A percentile compares a stretch with the other conserved stretches of the same genome.
Conservation (phyloP, 2,797 vertebrate genomes). For the Babyrousa celebensis region DNA sequence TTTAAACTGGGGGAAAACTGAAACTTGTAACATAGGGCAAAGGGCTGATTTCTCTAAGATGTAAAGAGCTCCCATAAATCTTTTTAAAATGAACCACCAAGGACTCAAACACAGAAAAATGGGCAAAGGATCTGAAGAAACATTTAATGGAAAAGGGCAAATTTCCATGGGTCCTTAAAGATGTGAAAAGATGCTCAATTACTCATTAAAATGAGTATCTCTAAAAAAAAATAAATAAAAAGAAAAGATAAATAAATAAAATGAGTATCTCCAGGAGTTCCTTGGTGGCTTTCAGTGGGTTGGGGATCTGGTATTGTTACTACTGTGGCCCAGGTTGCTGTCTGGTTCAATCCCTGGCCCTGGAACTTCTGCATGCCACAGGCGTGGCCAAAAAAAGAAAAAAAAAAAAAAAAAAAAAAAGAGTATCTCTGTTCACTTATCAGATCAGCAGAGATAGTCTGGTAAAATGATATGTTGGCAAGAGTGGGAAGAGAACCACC, state of each 20-base stretch:
- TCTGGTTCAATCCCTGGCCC: no score
- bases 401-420: not conserved
- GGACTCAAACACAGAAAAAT: not conserved
- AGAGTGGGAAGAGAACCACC: not conserved
- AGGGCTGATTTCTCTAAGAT: slow-evolving; percentile 35
- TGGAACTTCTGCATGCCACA: no score
- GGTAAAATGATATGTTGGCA: not conserved
- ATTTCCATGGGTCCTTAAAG: not conserved
- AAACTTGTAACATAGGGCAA: not conserved
- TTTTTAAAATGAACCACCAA: not conserved
- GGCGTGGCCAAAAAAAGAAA: not conserved
- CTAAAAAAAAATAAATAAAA: no score
- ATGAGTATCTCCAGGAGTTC: not conserved
- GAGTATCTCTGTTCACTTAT: not conserved
- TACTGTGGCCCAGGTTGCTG: no score
- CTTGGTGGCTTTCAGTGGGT: not conserved
- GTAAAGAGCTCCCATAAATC: not conserved
- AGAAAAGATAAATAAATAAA: not conserved
- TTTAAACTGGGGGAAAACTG: not conserved
- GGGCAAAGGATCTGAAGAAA: slow-evolving; percentile 8
- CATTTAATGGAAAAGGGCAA: not conserved
- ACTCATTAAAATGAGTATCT: not conserved
- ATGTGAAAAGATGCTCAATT: not conserved
- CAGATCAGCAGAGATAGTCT: not conserved
- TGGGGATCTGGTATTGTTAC: no score